Base-by-base conservation (phyloP, 2,797 vertebrate genomes). In the Galaxias olidus region DNA sequence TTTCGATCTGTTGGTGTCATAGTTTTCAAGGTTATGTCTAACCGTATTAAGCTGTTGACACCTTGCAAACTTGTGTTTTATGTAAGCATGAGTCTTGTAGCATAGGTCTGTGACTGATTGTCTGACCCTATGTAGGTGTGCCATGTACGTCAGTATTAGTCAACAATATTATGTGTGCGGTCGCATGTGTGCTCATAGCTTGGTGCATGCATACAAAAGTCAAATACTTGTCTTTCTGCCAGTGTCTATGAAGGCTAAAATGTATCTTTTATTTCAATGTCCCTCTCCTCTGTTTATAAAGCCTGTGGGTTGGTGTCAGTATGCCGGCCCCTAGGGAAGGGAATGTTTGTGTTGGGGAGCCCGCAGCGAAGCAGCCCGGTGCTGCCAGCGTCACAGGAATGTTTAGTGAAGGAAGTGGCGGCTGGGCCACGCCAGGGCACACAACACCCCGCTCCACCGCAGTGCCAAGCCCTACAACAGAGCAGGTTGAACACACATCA, bases 381-480 rank as follows among this genome's bases (percentile, higher is more conserved):
- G 55, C 50, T 58, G 20, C 19, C 56, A 45, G 15, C 52, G 52
- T 48, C 42, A 14, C 8, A 10, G 61, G 49, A 74, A 61, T 62
- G 53, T 64, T 59, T 61, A 60, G 14, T 43, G 45, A 58, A 54
- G 47, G 59, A 62, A 63, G n/a, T 46, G 9, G 15, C 45, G 62
- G 6, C 59, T 4, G 8, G 56, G 57, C 19, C 18, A 46, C 58
- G 61, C 53, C 61, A 40, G 9, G 9, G 9, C 49, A 54, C 14
- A 42, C 14, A 55, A 60, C 47, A 64, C 59, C 41, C 19, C 14
- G n/a, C 11, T 13, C 30, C 46, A 56, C 46, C 53, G 61, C 17
- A 20, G 42, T 57, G 46, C 30, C 50, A 46, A 57, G 51, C 30
- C 18, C 19, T 52, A 8, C 15, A 52, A 52, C 50, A 52, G n/a